Percentiles rank a stretch among this genome's conserved stretches.
Conservation (phyloP, 2,888 invertebrate species). For the Elegia similella region DNA sequence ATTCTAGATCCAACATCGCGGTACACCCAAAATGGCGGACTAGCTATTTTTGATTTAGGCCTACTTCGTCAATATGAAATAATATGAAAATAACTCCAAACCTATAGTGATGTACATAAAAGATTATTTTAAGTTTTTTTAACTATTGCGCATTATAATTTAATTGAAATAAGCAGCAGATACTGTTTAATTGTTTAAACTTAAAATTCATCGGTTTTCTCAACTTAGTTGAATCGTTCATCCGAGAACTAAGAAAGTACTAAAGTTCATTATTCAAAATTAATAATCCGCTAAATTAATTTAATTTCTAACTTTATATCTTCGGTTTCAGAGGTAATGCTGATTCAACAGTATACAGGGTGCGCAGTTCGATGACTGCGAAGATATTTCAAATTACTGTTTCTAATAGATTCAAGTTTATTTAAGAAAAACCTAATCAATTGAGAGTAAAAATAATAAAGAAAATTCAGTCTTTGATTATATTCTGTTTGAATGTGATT, state of each 20-base stretch:
- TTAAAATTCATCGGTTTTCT: conserved; percentile 28
- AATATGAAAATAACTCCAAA: no score
- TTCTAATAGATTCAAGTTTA: conserved; percentile 16
- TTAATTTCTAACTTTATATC: conserved; percentile 65
- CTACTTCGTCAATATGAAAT: no score
- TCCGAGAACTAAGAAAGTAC: conserved; percentile 33
- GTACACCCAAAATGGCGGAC: no score
- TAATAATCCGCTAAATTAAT: conserved; percentile 78
- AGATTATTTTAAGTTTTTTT: background rate
- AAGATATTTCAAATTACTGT: conserved; percentile 19
- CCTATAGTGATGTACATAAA: no score
- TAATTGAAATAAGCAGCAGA: background rate
- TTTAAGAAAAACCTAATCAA: background rate
- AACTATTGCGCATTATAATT: background rate
- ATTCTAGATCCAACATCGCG: no score
- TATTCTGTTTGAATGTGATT: background rate
- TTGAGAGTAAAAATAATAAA: background rate
- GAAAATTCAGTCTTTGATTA: background rate
- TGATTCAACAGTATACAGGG: conserved; percentile 52
- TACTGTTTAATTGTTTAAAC: background rate
- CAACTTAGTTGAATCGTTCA: conserved; percentile 31
- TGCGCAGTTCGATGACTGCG: conserved; percentile 34
- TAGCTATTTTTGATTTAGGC: no score
- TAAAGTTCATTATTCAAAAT: conserved; percentile 69
- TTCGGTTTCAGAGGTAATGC: conserved; percentile 47